phyloP scores from a whole-genome alignment of 2,797 vertebrate species.

The Melanotaenia maccullochi region DNA sequence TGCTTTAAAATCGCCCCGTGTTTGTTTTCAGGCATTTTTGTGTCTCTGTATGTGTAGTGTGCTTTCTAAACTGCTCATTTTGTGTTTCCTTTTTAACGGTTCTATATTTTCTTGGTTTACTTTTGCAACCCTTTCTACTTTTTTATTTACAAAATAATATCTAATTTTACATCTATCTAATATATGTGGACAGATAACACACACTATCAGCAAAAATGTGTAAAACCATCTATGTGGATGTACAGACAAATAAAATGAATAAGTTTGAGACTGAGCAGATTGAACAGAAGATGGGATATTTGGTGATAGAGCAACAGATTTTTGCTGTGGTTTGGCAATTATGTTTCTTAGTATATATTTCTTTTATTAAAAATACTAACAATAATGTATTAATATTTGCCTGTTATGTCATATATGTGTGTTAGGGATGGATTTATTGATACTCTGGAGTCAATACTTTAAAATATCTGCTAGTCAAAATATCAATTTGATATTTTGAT shows the following conservation, averaged over 20 bases:
- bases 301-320: neutral
- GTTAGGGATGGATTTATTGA: no score
- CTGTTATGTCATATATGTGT: no score
- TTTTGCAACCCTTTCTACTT: neutral
- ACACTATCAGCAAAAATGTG: neutral
- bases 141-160: neutral
- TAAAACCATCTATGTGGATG: neutral
- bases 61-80: neutral
- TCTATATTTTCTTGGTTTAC: neutral
- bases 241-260: neutral
- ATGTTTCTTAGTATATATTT: no score
- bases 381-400: no score
- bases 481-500: no score
- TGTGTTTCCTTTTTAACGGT: neutral
- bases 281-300: neutral
- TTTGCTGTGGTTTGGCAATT: neutral
- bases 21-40: neutral
- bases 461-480: no score
- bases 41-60: neutral
- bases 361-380: no score
- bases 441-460: no score
- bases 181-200: neutral
- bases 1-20: no score
- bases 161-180: no score
- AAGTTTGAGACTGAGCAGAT: neutral